Evolutionary conservation across 2,888 invertebrate genomes (phyloP).

Genomic region (Cyclophora punctaria): DNA sequence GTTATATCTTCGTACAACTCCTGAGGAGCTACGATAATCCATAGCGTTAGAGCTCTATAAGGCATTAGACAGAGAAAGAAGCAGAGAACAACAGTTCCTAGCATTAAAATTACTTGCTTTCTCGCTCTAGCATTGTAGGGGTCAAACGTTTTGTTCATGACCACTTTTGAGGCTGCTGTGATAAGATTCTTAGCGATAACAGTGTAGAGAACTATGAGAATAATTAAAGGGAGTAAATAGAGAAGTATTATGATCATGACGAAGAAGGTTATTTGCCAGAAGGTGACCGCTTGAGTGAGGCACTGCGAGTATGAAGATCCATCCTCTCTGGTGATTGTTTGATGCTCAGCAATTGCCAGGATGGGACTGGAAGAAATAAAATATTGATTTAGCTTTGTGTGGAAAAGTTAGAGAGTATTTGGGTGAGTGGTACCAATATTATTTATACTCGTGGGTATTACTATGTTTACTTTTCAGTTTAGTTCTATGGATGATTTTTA

Average conservation of each 20-base stretch:
- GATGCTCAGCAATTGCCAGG: slow-evolving; percentile 84
- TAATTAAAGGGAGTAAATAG: slow-evolving; percentile 86
- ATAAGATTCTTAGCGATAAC: slow-evolving; percentile 89
- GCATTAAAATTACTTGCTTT: slow-evolving; percentile 89
- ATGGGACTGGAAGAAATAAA: slow-evolving; percentile 83
- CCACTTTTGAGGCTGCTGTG: slow-evolving; percentile 79
- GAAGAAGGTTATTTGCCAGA: slow-evolving; percentile 87
- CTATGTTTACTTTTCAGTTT: too few species aligned
- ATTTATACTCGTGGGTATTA: too few species aligned
- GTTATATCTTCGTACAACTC: slow-evolving; percentile 81
- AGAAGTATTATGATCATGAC: slow-evolving; percentile 85
- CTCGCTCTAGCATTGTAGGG: slow-evolving; percentile 82
- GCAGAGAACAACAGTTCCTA: slow-evolving; percentile 88
- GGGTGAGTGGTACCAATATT: too few species aligned
- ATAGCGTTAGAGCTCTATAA: slow-evolving; percentile 86
- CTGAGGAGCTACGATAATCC: slow-evolving; percentile 85
- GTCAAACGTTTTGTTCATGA: slow-evolving; percentile 82
- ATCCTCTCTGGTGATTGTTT: slow-evolving; percentile 79
- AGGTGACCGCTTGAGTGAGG: slow-evolving; percentile 83
- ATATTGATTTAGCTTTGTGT: slow-evolving; percentile 9
- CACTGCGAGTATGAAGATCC: slow-evolving; percentile 83
- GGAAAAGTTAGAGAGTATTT: too few species aligned
- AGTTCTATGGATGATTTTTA: too few species aligned
- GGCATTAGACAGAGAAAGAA: slow-evolving; percentile 93
- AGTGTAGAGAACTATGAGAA: slow-evolving; percentile 86